A percentile compares a stretch with the other conserved stretches of the same genome.
Evolutionary conservation across 2,113 vertebrate species (phyloP).

Genomic region (Hippopotamus amphibius): DNA sequence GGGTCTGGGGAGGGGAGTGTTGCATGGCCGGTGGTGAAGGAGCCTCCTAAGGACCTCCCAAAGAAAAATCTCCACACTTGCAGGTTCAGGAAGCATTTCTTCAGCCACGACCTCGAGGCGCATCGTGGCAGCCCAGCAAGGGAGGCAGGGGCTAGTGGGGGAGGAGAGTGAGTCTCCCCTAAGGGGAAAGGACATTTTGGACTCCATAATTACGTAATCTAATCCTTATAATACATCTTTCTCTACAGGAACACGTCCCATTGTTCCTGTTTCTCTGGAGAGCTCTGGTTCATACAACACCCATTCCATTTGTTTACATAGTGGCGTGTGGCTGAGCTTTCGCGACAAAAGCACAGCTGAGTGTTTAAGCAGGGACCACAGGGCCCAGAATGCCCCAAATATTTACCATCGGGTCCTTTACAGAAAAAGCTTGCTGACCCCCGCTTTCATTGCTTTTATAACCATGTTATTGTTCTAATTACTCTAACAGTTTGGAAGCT

Average conservation of each 20-base stretch:
- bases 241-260: too few relatives aligned
- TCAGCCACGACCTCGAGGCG: accelerated
- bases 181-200: background rate
- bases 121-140: background rate
- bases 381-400: background rate
- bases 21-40: accelerated
- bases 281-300: background rate
- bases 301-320: accelerated
- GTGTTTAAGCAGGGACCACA: background rate
- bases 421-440: background rate
- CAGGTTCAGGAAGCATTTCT: background rate
- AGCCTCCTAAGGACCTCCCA: background rate
- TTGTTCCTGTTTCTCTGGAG: background rate
- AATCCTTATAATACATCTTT: background rate
- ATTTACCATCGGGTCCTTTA: background rate
- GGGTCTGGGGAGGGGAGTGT: accelerated
- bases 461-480: background rate
- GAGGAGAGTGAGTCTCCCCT: background rate
- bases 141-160: background rate
- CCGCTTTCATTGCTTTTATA: background rate
- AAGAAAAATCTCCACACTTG: background rate
- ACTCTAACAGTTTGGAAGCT: background rate
- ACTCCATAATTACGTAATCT: background rate
- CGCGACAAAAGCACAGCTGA: background rate
- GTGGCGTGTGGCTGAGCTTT: too few relatives aligned